These are phyloP conservation scores for Halcyon chelicuti DNA, from an alignment of 2,797 vertebrate genomes.

Conservation along the genomic window DNA sequence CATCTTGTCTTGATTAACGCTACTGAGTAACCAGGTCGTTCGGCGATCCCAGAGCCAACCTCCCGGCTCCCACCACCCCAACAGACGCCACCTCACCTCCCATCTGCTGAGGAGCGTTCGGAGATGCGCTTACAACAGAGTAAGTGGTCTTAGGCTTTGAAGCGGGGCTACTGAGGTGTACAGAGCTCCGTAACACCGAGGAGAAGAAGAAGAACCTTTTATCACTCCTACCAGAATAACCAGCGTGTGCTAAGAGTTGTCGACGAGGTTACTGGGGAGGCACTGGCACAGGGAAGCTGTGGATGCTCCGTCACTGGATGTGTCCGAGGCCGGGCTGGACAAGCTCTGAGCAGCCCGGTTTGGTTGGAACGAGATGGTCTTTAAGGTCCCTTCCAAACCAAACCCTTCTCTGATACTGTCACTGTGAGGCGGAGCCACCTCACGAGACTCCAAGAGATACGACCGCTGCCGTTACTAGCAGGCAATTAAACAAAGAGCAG, in stretches of 20 bases:
- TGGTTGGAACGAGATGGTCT: no score
- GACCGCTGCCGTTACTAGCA: no score
- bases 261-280: no score
- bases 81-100: constrained; percentile 17
- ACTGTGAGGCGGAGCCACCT: no score
- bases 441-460: no score
- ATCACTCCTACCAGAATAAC: not conserved
- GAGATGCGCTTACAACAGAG: not conserved
- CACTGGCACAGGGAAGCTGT: no score
- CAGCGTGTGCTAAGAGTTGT: not conserved
- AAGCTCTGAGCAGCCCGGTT: no score
- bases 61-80: constrained; percentile 21
- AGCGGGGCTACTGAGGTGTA: not conserved
- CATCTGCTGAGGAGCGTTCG: not conserved
- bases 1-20: constrained; percentile 60
- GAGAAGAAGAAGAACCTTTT: not conserved
- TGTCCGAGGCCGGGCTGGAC: no score
- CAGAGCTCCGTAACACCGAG: not conserved
- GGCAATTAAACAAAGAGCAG: no score
- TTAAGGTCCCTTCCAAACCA: no score
- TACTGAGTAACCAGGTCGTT: constrained; percentile 46
- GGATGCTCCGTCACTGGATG: no score
- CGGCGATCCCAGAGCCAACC: constrained; percentile 42
- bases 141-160: not conserved
- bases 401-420: no score